Conservation (phyloP, 2,113 vertebrate genomes). For the Dendrocopos noguchii region DNA sequence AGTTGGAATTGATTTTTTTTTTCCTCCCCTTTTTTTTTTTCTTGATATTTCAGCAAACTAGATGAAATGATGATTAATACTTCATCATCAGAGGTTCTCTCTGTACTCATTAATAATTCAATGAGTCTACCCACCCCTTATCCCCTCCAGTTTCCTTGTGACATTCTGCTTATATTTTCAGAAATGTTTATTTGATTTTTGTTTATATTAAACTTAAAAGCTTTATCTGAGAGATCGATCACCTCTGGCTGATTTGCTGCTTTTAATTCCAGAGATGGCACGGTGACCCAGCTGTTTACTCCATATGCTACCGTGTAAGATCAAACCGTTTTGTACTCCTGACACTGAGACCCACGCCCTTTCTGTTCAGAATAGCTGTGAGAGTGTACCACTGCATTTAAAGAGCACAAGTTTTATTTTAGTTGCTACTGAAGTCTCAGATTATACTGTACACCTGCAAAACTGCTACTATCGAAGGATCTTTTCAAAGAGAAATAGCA, state of each 20-base stretch:
- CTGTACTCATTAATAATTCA: slow-evolving; percentile 50
- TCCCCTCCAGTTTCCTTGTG: slow-evolving; percentile 24
- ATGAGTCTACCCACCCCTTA: not conserved
- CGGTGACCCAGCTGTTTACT: not conserved
- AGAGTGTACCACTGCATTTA: not conserved
- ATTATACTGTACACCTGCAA: not conserved
- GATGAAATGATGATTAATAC: slow-evolving; percentile 63
- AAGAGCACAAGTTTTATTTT: not conserved
- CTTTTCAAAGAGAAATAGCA: not conserved
- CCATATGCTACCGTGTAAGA: not conserved
- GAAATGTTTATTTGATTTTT: slow-evolving; percentile 34
- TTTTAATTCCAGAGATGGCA: not conserved
- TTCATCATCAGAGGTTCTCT: slow-evolving; percentile 59
- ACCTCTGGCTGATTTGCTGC: not conserved
- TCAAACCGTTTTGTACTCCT: not conserved
- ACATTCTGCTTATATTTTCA: slow-evolving; percentile 49
- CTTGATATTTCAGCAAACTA: slow-evolving; percentile 54
- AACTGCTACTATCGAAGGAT: not conserved
- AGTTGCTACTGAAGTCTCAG: not conserved
- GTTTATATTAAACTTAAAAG: not conserved
- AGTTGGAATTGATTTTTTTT: not conserved
- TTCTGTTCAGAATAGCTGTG: not conserved
- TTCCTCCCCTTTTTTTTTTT: not conserved
- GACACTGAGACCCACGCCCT: not conserved
- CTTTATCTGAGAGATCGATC: not conserved